Percentiles rank a stretch among this genome's conserved stretches.
Conservation (phyloP, 2,888 invertebrate species). For the Buathra laborator region DNA sequence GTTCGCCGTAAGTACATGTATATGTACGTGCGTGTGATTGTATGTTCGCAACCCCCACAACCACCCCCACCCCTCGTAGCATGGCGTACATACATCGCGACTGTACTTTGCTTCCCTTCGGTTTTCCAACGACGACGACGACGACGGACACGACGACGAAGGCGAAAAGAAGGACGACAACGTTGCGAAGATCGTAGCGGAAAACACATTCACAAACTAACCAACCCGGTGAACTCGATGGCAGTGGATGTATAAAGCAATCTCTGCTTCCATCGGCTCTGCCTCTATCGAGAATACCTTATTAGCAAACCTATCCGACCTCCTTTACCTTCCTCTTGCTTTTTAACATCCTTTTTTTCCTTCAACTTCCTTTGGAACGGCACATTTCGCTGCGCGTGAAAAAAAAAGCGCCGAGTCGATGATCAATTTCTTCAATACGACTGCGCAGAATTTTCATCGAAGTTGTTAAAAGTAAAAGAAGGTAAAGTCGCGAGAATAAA, state of each 20-base stretch:
- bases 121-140: slow-evolving; percentile 46
- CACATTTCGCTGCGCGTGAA: background rate
- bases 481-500: background rate
- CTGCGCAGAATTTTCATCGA: background rate
- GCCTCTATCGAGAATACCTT: slow-evolving; percentile 81
- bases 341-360: background rate
- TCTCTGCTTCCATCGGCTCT: slow-evolving; percentile 79
- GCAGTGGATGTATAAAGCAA: slow-evolving; percentile 80
- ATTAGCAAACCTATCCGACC: slow-evolving; percentile 74
- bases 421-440: background rate
- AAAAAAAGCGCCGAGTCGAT: background rate
- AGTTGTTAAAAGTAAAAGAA: background rate
- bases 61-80: slow-evolving; percentile 40
- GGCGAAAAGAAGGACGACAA: slow-evolving; percentile 30
- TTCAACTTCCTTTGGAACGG: background rate
- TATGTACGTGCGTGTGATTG: slow-evolving; percentile 4
- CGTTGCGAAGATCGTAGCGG: slow-evolving; percentile 49
- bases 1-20: background rate
- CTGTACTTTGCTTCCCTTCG: slow-evolving; percentile 41
- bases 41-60: slow-evolving; percentile 14
- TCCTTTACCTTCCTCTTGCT: background rate
- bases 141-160: background rate
- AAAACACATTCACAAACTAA: slow-evolving; percentile 76
- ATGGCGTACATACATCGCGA: slow-evolving; percentile 1
- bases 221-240: slow-evolving; percentile 64